phyloP scores from a whole-genome alignment of 2,113 vertebrate genomes.

The Lepus europaeus region DNA sequence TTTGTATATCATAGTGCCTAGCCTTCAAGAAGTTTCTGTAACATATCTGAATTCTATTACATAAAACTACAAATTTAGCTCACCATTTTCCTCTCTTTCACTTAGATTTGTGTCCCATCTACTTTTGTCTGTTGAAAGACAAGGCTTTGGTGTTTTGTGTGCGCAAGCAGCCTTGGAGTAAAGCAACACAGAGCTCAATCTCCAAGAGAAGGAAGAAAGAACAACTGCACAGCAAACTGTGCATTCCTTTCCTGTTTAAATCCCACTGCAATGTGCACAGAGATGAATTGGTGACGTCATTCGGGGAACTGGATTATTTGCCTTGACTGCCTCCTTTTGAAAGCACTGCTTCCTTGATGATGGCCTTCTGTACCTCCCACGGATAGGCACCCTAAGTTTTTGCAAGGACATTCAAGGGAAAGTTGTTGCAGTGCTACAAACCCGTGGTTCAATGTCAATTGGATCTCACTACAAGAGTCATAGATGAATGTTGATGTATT shows the following conservation, averaged over 20 bases:
- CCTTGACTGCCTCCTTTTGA: neutral
- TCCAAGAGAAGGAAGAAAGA: neutral
- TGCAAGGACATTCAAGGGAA: neutral
- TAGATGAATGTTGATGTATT: slow-evolving; percentile 9
- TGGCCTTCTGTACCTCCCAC: neutral
- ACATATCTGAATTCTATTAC: neutral
- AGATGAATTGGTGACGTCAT: neutral
- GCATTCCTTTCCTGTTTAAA: neutral
- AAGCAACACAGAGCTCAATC: neutral
- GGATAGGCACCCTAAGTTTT: neutral
- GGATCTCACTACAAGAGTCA: neutral
- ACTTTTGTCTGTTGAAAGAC: neutral
- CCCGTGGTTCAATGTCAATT: neutral
- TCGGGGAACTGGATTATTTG: neutral
- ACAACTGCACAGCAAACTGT: neutral
- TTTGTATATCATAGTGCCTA: neutral
- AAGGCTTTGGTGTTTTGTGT: neutral
- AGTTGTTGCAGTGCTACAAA: slow-evolving; percentile 21
- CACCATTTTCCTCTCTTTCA: neutral
- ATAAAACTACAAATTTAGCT: neutral
- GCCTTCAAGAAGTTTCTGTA: neutral
- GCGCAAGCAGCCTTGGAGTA: neutral
- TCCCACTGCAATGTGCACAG: neutral
- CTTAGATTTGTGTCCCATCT: neutral
- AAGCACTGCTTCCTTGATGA: neutral